Conservation (phyloP, 1,140 invertebrate genomes). For the Pseudobourletiella spinata region DNA sequence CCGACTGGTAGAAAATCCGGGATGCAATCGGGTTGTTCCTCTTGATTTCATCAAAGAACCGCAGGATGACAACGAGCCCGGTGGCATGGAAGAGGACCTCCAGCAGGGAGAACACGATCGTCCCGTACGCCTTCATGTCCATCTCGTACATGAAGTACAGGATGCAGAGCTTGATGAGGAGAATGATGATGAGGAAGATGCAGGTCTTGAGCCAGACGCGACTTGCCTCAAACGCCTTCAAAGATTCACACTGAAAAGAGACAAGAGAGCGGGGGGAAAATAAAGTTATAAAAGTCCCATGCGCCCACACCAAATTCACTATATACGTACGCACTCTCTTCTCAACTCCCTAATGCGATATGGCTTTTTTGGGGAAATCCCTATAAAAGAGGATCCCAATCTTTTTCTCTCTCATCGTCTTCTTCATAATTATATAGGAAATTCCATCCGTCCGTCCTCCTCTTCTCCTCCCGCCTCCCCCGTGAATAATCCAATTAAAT, state of each 20-base stretch:
- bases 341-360: no score
- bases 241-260: conserved; percentile 4
- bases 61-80: not conserved
- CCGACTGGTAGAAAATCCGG: not conserved
- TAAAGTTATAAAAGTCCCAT: no score
- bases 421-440: no score
- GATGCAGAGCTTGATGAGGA: not conserved
- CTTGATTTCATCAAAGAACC: conserved; percentile 2
- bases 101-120: not conserved
- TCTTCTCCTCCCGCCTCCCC: no score
- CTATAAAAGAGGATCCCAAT: no score
- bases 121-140: not conserved
- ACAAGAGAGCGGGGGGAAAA: no score
- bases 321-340: no score
- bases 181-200: not conserved
- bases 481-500: no score
- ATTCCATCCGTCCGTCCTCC: no score
- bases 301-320: no score
- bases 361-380: no score
- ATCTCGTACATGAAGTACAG: conserved; percentile 3
- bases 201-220: not conserved
- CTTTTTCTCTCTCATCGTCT: no score
- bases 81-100: not conserved
- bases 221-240: not conserved
- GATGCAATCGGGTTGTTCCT: not conserved